Evolutionary conservation across 2,797 vertebrate species (phyloP).

Genomic region (Cynodonichthys magdalenae): DNA sequence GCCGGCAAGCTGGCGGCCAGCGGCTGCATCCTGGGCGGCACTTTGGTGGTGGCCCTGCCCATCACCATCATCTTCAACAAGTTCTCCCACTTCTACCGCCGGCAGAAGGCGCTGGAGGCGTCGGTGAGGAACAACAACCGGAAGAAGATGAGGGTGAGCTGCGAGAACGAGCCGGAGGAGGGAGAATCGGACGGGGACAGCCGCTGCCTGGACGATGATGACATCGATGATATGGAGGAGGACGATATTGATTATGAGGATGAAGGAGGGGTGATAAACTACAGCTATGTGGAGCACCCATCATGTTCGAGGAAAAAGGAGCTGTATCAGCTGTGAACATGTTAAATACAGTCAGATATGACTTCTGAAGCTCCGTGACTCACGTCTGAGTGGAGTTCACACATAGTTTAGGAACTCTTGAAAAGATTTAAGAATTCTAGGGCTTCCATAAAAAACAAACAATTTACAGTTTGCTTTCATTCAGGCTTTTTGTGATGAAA

Average conservation of each 20-base stretch:
- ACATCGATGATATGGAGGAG: conserved; percentile 44
- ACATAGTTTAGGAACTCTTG: no score
- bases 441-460: conserved; percentile 21
- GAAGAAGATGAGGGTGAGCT: conserved; percentile 50
- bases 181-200: conserved; percentile 56
- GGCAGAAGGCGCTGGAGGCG: conserved; percentile 94
- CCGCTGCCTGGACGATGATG: conserved; percentile 58
- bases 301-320: conserved; percentile 54
- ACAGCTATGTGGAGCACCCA: conserved; percentile 76
- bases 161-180: conserved; percentile 34
- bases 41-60: conserved; percentile 94
- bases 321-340: conserved; percentile 41
- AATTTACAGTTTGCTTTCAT: neutral
- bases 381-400: no score
- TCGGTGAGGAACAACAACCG: conserved; percentile 89
- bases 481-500: conserved; percentile 2
- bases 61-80: conserved; percentile 99
- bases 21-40: conserved; percentile 95
- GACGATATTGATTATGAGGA: conserved; percentile 60
- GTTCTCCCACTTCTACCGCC: conserved; percentile 97
- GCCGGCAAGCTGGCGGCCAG: conserved; percentile 93
- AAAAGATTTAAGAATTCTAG: neutral
- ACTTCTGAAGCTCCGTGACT: neutral
- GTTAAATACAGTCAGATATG: no score
- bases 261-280: conserved; percentile 76